These are phyloP conservation scores for Orgyia antiqua DNA, from an alignment of 2,888 invertebrate species.

Conservation along the genomic window DNA sequence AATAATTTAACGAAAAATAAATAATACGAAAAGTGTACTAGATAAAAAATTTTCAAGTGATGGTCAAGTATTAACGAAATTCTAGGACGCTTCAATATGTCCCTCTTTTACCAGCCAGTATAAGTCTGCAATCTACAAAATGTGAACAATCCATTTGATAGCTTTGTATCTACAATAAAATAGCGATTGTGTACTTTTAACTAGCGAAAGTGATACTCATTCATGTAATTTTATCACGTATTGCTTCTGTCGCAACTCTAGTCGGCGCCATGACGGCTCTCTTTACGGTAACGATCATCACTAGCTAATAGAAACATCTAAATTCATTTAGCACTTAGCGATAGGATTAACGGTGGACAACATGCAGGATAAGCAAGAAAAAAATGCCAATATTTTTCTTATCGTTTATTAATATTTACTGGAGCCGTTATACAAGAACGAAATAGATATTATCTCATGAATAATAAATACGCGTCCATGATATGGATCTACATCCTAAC, in stretches of 20 bases:
- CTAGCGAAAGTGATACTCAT: constrained; percentile 29
- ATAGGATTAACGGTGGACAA: constrained; percentile 40
- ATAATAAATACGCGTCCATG: constrained; percentile 43
- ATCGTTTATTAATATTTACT: constrained; percentile 68
- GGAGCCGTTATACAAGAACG: constrained; percentile 65
- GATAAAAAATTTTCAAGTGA: too few species aligned
- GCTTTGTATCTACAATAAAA: constrained; percentile 25
- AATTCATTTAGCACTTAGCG: constrained; percentile 24
- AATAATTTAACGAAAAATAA: too few species aligned
- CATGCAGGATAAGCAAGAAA: constrained; percentile 74
- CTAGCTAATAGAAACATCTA: constrained; percentile 21
- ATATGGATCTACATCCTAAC: constrained; percentile 44
- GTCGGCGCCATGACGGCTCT: constrained; percentile 22
- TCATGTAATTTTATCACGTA: constrained; percentile 12
- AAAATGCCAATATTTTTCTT: constrained; percentile 65
- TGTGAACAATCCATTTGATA: constrained; percentile 26
- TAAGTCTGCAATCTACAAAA: too few species aligned
- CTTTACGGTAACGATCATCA: constrained; percentile 8
- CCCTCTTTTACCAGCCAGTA: too few species aligned
- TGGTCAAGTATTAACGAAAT: too few species aligned
- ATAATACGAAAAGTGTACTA: too few species aligned
- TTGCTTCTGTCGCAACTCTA: constrained; percentile 20
- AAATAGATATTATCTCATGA: constrained; percentile 37
- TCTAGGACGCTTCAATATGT: too few species aligned
- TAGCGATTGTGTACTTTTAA: constrained; percentile 30